These are phyloP conservation scores for Liposcelis brunnea DNA, from an alignment of 2,888 invertebrate species.

Conservation along the genomic window DNA sequence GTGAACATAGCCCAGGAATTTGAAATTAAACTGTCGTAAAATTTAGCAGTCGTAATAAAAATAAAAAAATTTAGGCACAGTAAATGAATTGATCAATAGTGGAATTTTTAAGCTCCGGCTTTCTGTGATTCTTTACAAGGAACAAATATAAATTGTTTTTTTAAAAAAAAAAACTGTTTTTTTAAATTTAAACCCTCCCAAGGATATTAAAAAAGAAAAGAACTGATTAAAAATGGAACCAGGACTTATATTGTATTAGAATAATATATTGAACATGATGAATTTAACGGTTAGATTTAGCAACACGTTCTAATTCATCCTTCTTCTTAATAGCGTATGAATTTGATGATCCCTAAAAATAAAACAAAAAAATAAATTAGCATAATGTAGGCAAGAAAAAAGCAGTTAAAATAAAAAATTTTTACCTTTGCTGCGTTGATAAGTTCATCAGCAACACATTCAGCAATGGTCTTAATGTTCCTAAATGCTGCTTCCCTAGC, in stretches of 20 bases:
- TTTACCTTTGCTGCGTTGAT: slow-evolving; percentile 95
- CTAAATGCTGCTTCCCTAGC: slow-evolving; percentile 98
- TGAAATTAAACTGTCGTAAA: slow-evolving; percentile 33
- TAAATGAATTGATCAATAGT: not conserved
- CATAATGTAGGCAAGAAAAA: not conserved
- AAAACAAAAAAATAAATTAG: slow-evolving; percentile 18
- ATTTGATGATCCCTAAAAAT: slow-evolving; percentile 94
- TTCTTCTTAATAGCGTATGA: slow-evolving; percentile 99
- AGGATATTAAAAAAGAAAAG: no score
- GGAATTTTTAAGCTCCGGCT: not conserved
- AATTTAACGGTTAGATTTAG: slow-evolving; percentile 98
- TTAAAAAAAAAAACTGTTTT: not conserved
- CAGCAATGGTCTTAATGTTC: slow-evolving; percentile 99
- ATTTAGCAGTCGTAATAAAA: not conserved
- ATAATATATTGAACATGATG: no score
- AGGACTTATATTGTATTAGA: not conserved
- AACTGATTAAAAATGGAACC: not conserved
- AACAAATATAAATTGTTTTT: not conserved
- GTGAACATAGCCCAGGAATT: slow-evolving; percentile 67
- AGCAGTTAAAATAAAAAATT: slow-evolving; percentile 5
- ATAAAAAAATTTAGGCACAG: not conserved
- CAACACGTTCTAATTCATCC: slow-evolving; percentile 99
- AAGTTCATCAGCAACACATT: slow-evolving; percentile 98
- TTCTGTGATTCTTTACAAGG: not conserved
- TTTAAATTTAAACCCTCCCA: no score